Conservation (phyloP, 2,113 vertebrate genomes). For the Rhagologus leucostigma region DNA sequence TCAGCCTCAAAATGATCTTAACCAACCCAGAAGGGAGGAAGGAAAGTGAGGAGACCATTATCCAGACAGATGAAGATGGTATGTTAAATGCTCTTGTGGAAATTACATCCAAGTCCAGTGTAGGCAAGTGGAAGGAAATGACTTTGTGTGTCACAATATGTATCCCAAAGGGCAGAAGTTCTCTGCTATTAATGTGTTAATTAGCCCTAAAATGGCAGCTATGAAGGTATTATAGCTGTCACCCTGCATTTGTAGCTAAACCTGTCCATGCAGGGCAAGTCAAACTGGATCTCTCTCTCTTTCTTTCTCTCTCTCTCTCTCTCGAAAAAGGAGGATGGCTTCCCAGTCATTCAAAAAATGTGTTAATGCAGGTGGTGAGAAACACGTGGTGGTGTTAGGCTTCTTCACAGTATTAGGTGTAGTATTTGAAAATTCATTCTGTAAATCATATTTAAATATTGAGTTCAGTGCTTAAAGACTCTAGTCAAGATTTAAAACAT, state of each 20-base stretch:
- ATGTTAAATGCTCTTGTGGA: neutral
- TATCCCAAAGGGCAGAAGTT: neutral
- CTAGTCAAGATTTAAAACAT: neutral
- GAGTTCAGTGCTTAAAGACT: neutral
- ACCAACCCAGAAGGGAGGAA: constrained; percentile 97
- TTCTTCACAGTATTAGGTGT: neutral
- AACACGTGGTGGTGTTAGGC: neutral
- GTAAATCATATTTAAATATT: neutral
- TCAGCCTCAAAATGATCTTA: constrained; percentile 98
- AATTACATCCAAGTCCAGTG: neutral
- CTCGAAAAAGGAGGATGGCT: neutral
- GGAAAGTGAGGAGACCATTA: constrained; percentile 94
- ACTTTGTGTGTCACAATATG: neutral
- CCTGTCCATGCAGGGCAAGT: neutral
- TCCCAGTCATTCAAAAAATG: neutral
- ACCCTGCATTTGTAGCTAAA: neutral
- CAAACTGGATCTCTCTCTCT: neutral
- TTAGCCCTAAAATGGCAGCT: neutral
- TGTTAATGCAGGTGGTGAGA: neutral
- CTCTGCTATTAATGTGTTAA: neutral
- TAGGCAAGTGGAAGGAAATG: neutral
- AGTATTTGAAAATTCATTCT: neutral
- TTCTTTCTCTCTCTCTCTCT: neutral
- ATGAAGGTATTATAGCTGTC: neutral
- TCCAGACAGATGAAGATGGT: constrained; percentile 98